phyloP scores from a whole-genome alignment of 2,113 vertebrate genomes.

The Pseudopodoces humilis region DNA sequence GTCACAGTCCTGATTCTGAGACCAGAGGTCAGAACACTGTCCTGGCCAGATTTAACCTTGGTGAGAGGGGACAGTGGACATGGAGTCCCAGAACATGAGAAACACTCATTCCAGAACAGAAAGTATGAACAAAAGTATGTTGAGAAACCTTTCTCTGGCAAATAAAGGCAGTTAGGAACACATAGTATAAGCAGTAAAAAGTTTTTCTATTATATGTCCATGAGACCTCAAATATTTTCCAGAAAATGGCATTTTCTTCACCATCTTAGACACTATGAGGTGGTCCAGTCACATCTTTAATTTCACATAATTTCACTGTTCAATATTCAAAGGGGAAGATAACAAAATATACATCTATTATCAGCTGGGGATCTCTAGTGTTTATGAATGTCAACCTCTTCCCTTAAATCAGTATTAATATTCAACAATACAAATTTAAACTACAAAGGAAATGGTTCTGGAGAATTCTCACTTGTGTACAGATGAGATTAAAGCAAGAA shows the following conservation, averaged over 20 bases:
- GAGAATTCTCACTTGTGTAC: background rate
- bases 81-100: background rate
- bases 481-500: background rate
- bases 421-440: background rate
- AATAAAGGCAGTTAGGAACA: background rate
- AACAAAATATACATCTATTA: background rate
- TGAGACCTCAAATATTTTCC: background rate
- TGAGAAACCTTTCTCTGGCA: background rate
- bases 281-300: background rate
- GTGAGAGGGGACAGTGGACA: background rate
- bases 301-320: background rate
- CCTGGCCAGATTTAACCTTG: background rate
- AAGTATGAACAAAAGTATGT: background rate
- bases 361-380: background rate
- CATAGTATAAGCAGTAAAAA: background rate
- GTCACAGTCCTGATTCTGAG: background rate
- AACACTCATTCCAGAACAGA: background rate
- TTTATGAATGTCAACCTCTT: background rate
- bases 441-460: background rate
- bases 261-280: background rate
- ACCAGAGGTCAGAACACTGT: background rate
- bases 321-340: background rate
- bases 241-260: background rate
- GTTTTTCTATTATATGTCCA: background rate
- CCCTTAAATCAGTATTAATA: background rate